phyloP scores from a whole-genome alignment of 64 coral and sea anemone species.

The Stichodactyla mertensii region DNA sequence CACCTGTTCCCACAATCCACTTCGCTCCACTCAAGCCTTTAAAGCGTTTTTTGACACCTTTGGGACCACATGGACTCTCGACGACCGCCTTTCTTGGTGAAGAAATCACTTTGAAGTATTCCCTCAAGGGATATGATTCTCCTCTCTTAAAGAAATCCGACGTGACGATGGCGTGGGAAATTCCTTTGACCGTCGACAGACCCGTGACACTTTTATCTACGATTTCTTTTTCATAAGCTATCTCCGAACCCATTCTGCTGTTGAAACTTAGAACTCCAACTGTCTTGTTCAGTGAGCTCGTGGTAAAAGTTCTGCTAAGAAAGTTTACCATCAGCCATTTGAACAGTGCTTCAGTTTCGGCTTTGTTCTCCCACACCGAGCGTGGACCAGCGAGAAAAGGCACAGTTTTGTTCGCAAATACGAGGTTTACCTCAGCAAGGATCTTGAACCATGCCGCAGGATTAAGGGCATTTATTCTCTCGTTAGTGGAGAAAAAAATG shows the following conservation, averaged over 20 bases:
- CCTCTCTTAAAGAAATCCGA: background rate
- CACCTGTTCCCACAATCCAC: slow-evolving; percentile 19
- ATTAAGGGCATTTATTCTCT: background rate
- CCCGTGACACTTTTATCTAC: background rate
- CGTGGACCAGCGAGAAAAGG: background rate
- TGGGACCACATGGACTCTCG: background rate
- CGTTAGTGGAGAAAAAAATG: background rate
- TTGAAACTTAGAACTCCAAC: slow-evolving; percentile 5
- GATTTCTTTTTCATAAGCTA: background rate
- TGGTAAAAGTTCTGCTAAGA: background rate
- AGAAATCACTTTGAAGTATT: background rate
- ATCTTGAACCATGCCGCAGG: background rate
- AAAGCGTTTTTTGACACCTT: slow-evolving; percentile 1
- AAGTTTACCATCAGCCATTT: background rate
- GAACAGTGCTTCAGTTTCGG: background rate
- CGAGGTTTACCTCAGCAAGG: background rate
- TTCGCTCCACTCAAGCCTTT: background rate
- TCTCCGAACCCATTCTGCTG: background rate
- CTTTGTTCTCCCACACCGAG: background rate
- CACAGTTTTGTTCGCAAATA: slow-evolving; percentile 7
- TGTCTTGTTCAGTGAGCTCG: background rate
- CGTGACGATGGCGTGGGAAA: background rate
- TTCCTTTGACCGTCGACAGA: background rate
- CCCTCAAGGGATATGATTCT: background rate
- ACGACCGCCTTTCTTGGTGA: background rate